These are phyloP conservation scores for Protaetia brevitarsis DNA, from an alignment of 1,140 invertebrate genomes.

Conservation along the genomic window DNA sequence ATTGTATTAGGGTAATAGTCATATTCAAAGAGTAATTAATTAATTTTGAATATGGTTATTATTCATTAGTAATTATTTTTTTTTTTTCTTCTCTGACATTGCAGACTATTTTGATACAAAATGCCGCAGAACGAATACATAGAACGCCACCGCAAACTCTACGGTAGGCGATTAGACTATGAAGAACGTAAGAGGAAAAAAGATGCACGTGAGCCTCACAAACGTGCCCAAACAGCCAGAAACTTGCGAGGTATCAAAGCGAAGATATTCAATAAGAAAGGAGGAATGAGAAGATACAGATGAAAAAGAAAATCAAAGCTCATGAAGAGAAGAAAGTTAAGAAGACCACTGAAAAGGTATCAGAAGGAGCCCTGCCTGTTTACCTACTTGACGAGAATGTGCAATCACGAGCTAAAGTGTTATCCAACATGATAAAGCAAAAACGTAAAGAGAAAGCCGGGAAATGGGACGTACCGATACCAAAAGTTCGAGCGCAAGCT, in stretches of 20 bases:
- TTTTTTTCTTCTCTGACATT: slow-evolving; percentile 25
- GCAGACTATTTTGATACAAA: slow-evolving; percentile 46
- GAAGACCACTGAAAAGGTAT: slow-evolving; percentile 76
- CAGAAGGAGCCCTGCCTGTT: slow-evolving; percentile 90
- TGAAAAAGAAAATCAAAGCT: slow-evolving; percentile 96
- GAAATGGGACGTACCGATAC: slow-evolving; percentile 99
- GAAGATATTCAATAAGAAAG: slow-evolving; percentile 97
- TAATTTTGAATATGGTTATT: slow-evolving; percentile 39
- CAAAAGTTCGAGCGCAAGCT: slow-evolving; percentile 96
- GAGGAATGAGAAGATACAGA: slow-evolving; percentile 97
- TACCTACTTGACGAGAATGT: slow-evolving; percentile 96
- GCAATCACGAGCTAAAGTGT: slow-evolving; percentile 89
- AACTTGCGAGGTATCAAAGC: slow-evolving; percentile 95
- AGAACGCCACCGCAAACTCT: slow-evolving; percentile 92
- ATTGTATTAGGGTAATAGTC: slow-evolving; percentile 36
- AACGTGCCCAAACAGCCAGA: slow-evolving; percentile 83
- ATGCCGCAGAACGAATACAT: slow-evolving; percentile 99
- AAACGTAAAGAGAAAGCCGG: slow-evolving; percentile 99
- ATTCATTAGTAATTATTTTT: slow-evolving; percentile 21
- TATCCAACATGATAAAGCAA: slow-evolving; percentile 99
- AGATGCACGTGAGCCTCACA: slow-evolving; percentile 89
- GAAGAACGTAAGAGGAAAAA: slow-evolving; percentile 95
- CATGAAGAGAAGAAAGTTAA: slow-evolving; percentile 90
- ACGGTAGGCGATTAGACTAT: slow-evolving; percentile 95
- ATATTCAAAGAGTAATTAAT: slow-evolving; percentile 40